Evolutionary conservation across 2,797 vertebrate species (phyloP), one percentile per base, ranked within the genome.

Genomic region (Mareca strepera): DNA sequence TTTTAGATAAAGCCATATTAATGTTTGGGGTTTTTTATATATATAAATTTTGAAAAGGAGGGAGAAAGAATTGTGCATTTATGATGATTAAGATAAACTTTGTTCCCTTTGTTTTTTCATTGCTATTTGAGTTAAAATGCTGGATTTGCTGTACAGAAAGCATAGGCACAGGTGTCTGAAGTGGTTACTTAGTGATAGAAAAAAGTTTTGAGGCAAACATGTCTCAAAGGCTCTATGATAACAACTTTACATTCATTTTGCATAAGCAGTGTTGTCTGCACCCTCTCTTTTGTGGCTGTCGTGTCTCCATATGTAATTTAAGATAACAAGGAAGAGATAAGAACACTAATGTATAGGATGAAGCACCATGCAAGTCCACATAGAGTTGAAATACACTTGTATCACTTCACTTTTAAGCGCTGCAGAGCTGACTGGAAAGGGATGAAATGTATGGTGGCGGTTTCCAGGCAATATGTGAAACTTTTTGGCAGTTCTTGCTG

Each of bases 141-240:
- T 63, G 14, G 4, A 11, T 88, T 83, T 91, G 17, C 82, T 48
- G 7, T 8, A 7, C 18, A 44, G 60, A 90, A 76, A 23, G 35
- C 59, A 67, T 48, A 73, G 59, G 12, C 1, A 0, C 12, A 56
- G 50, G 15, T 63, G 39, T 93, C 79, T 86, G 69, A 69, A 90
- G 66, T 33, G 48, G 33, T 85, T 84, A 46, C 62, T 94, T 86
- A 70, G 35, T 31, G 58, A 85, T 10, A 68, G n/a, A n/a, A 21
- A 78, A 77, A 77, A 90, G 39, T 35, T 93, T 76, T 77, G 77
- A 85, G 60, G 22, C 33, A 66, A 75, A 82, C 77, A 56, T 29
- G 5, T 58, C 75, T 70, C 16, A 41, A 39, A 83, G 50, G 25
- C 29, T 23, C 26, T 59, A 39, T 90, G 91, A 44, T 69, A 83